Evolutionary conservation across 2,797 vertebrate species (phyloP).

Genomic region (Acanthurus leucopareius): DNA sequence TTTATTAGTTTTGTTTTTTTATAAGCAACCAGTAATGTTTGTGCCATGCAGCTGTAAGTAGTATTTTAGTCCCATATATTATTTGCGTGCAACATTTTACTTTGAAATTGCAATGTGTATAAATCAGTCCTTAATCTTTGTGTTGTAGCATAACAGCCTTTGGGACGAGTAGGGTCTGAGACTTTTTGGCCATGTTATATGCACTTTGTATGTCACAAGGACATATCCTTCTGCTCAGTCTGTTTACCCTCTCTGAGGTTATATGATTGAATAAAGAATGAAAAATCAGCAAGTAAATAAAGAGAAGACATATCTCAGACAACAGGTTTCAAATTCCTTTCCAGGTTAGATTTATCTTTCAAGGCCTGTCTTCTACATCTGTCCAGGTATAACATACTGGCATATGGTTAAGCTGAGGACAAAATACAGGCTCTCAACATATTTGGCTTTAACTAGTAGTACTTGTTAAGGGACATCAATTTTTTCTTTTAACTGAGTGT

Average conservation of each 20-base stretch:
- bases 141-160: background rate
- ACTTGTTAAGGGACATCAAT: background rate
- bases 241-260: constrained; percentile 13
- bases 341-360: constrained; percentile 25
- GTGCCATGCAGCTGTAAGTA: too few relatives aligned
- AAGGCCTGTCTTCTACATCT: constrained; percentile 22
- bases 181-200: background rate
- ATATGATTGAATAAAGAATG: constrained; percentile 28
- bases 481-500: background rate
- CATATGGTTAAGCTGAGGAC: constrained; percentile 26
- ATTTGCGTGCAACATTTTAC: too few relatives aligned
- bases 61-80: too few relatives aligned
- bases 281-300: background rate
- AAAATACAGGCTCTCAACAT: constrained; percentile 1
- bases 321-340: constrained; percentile 52
- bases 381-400: constrained; percentile 40
- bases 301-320: constrained; percentile 39
- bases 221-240: background rate
- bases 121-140: too few relatives aligned
- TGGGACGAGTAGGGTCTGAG: background rate
- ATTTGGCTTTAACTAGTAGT: background rate
- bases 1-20: too few relatives aligned
- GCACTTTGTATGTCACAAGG: background rate
- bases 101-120: too few relatives aligned
- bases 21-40: too few relatives aligned